phyloP scores from a whole-genome alignment of 2,113 vertebrate species.

The Ciconia boyciana region DNA sequence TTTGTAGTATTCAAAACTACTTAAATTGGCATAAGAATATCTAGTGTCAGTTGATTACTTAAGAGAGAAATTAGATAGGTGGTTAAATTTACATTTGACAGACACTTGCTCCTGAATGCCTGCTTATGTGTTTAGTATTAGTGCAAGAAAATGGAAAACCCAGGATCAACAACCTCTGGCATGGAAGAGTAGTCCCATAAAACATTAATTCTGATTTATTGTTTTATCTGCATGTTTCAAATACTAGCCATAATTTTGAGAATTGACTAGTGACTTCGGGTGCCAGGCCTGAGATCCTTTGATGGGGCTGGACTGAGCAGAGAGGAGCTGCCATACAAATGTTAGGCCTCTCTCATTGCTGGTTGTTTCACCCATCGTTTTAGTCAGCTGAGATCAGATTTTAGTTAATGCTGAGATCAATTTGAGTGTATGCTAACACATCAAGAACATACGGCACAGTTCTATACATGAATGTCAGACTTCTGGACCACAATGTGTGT shows the following conservation, averaged over 20 bases:
- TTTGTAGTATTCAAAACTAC: not conserved
- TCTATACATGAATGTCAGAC: accelerated
- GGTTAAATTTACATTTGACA: not conserved
- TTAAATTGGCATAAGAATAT: not conserved
- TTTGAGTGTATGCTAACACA: not conserved
- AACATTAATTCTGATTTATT: not conserved
- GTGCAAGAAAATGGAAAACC: not conserved
- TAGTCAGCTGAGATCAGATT: not conserved
- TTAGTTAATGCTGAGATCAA: not conserved
- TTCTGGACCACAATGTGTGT: accelerated
- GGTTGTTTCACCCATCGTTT: not conserved
- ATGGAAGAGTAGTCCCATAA: not conserved
- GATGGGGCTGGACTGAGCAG: not conserved
- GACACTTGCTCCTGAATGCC: not conserved
- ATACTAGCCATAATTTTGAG: not conserved
- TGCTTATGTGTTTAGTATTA: not conserved
- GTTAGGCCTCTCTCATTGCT: not conserved
- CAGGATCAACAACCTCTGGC: not conserved
- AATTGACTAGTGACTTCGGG: not conserved
- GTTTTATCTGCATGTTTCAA: not conserved
- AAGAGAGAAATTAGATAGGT: not conserved
- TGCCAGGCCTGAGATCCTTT: not conserved
- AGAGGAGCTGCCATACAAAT: not conserved
- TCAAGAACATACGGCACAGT: accelerated
- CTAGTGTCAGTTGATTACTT: not conserved